Evolutionary conservation across 2,888 invertebrate species (phyloP).

Genomic region (Nudaria mundana): DNA sequence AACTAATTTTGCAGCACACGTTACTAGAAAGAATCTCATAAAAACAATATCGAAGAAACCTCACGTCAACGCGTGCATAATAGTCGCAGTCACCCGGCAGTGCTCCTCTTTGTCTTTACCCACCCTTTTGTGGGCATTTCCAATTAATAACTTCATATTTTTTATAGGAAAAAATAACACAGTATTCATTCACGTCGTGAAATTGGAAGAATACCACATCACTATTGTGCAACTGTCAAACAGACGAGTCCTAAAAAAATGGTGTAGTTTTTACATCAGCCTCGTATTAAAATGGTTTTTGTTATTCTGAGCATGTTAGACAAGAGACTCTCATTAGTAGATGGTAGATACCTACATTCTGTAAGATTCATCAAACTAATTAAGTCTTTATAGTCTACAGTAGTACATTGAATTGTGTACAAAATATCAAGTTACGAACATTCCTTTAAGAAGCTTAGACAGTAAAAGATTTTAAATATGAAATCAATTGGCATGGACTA

Average conservation of each 20-base stretch:
- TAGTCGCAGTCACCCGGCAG: constrained; percentile 30
- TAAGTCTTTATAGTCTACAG: constrained; percentile 13
- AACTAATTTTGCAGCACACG: neutral
- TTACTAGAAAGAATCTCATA: too few species aligned
- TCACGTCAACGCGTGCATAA: constrained; percentile 40
- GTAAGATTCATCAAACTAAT: constrained; percentile 27
- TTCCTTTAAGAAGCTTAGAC: constrained; percentile 37
- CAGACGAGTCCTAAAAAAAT: constrained; percentile 14
- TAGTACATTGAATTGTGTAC: constrained; percentile 21
- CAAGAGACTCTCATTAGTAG: too few species aligned
- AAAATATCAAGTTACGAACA: constrained; percentile 25
- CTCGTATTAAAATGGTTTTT: neutral
- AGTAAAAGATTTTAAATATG: constrained; percentile 61
- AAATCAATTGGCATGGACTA: constrained; percentile 70
- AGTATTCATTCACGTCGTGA: constrained; percentile 40
- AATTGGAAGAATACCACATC: constrained; percentile 44
- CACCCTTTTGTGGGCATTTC: constrained; percentile 58
- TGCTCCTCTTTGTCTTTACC: constrained; percentile 44
- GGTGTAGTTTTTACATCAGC: constrained; percentile 5
- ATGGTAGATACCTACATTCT: too few species aligned
- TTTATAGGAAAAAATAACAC: constrained; percentile 33
- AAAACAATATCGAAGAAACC: too few species aligned
- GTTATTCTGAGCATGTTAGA: neutral
- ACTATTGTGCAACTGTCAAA: constrained; percentile 36
- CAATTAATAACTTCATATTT: constrained; percentile 59